Conservation (phyloP, 2,888 invertebrate species). For the Aporophyla nigra region DNA sequence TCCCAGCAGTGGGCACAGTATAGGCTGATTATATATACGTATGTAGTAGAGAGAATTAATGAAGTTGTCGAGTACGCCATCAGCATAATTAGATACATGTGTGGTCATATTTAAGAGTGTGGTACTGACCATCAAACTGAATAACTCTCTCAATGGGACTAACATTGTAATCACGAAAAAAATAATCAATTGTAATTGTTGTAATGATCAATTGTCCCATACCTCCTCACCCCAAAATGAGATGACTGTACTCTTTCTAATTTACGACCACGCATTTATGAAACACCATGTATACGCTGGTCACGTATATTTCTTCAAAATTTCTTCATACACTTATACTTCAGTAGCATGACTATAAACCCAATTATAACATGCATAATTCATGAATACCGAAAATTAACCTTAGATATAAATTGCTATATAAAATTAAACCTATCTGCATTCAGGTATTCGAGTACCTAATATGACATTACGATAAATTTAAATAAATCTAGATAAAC, state of each 20-base stretch:
- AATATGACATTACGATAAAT: constrained; percentile 60
- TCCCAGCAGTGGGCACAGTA: too few relatives aligned
- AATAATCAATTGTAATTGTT: too few relatives aligned
- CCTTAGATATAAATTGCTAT: constrained; percentile 6
- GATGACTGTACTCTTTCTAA: too few relatives aligned
- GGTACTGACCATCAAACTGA: neutral
- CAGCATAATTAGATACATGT: neutral
- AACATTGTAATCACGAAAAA: neutral
- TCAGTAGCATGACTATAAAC: neutral
- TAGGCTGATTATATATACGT: too few relatives aligned
- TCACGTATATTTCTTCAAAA: neutral
- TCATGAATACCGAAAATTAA: constrained; percentile 47
- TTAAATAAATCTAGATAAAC: constrained; percentile 60
- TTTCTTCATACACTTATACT: neutral
- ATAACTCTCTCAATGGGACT: neutral
- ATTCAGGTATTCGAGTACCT: constrained; percentile 40
- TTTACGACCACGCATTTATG: neutral
- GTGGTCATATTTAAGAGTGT: neutral
- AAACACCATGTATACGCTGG: neutral
- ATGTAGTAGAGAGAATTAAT: neutral
- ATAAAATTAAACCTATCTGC: constrained; percentile 29
- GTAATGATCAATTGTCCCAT: neutral
- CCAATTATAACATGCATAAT: constrained; percentile 14
- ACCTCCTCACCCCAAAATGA: too few relatives aligned
- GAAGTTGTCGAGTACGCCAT: neutral